These are phyloP conservation scores for Siniperca chuatsi DNA, from an alignment of 2,113 vertebrate genomes.

Conservation along the genomic window DNA sequence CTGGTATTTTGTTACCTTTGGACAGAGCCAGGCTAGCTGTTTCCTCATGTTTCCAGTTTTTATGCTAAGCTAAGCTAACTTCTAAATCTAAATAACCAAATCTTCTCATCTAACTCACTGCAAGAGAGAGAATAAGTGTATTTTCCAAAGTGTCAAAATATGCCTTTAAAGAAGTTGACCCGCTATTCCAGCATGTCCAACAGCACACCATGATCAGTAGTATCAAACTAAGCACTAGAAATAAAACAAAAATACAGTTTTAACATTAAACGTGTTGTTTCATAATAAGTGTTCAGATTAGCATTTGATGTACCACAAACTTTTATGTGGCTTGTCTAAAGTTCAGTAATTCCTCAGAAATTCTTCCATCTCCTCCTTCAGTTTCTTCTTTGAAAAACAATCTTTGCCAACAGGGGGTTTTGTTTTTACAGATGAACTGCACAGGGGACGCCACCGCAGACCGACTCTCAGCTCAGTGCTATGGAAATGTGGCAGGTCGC, in stretches of 20 bases:
- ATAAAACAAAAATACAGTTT: conserved; percentile 1
- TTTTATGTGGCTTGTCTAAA: conserved; percentile 27
- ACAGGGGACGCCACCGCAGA: conserved; percentile 72
- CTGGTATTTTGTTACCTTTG: background rate
- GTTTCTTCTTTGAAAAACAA: conserved; percentile 72
- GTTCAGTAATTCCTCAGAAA: conserved; percentile 38
- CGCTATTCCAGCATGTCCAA: background rate
- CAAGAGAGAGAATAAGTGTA: background rate
- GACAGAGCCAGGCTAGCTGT: background rate
- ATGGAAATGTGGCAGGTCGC: conserved; percentile 70
- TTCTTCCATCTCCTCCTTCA: conserved; percentile 39
- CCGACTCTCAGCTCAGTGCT: conserved; percentile 84
- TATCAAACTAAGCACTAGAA: background rate
- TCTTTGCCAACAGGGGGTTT: conserved; percentile 64
- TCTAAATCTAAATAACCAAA: too few species aligned
- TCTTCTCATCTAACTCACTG: background rate
- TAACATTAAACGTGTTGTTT: conserved; percentile 34
- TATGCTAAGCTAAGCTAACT: background rate
- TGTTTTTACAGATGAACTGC: conserved; percentile 90
- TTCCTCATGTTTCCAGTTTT: background rate
- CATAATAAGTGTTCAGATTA: conserved; percentile 51
- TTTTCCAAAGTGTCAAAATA: background rate
- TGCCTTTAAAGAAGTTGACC: background rate
- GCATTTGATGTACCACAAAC: conserved; percentile 8
- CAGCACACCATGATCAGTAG: background rate